Conservation (phyloP, 1,140 invertebrate genomes). For the Drosophila subpulchrella region DNA sequence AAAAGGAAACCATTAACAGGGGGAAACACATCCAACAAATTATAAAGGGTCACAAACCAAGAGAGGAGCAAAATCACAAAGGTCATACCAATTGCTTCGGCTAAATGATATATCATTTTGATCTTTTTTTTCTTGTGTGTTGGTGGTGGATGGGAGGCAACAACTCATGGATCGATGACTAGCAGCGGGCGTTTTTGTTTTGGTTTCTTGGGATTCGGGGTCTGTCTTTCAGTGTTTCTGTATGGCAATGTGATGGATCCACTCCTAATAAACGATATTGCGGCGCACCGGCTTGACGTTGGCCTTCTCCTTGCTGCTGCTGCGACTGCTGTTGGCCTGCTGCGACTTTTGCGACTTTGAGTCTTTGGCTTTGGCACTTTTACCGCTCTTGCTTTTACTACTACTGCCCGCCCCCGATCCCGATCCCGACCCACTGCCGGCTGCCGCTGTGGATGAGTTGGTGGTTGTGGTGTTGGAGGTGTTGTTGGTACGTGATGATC, state of each 20-base stretch:
- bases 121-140: slow-evolving; percentile 25
- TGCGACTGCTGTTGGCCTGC: slow-evolving; percentile 60
- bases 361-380: slow-evolving; percentile 75
- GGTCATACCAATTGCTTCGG: slow-evolving; percentile 71
- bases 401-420: slow-evolving; percentile 57
- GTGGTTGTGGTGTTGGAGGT: slow-evolving; percentile 56
- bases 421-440: slow-evolving; percentile 40
- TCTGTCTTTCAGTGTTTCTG: slow-evolving; percentile 29
- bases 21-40: neutral
- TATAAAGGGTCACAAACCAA: slow-evolving; percentile 18
- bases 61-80: slow-evolving; percentile 36
- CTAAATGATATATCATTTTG: slow-evolving; percentile 42
- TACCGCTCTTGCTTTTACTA: slow-evolving; percentile 57
- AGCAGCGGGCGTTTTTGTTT: slow-evolving; percentile 15
- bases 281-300: slow-evolving; percentile 53
- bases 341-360: slow-evolving; percentile 54
- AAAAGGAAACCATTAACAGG: neutral
- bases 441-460: slow-evolving; percentile 60
- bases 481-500: slow-evolving; percentile 79
- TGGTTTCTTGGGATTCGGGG: slow-evolving; percentile 11
- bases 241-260: slow-evolving; percentile 54
- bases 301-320: slow-evolving; percentile 74
- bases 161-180: slow-evolving; percentile 47
- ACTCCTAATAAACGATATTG: slow-evolving; percentile 75
- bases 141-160: slow-evolving; percentile 33